Evolutionary conservation across 2,113 vertebrate species (phyloP), one percentile per base, ranked within the genome.

Genomic region (Helogale parvula): DNA sequence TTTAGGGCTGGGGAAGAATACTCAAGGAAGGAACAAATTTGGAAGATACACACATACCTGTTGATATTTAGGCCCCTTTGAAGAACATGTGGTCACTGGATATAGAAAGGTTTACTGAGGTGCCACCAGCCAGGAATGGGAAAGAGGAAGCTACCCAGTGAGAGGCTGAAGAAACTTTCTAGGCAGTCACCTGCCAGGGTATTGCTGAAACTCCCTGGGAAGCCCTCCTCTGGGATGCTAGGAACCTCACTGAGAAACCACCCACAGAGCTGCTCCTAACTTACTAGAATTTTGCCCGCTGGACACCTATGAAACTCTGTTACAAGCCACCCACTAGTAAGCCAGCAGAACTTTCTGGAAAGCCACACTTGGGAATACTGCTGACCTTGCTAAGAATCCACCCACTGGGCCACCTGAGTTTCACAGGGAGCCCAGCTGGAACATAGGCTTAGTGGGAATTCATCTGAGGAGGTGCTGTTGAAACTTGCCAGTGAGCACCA

Each of bases 131-230:
- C 7, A 4, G 23, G 35, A 90, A 13, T 66, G 17, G 6, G n/a
- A 68, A 47, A 57, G 66, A 66, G 15, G 52, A 79, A 79, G 21
- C 74, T 81, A 45, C 11, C 35, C 8, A 31, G 16, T 29, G 14
- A 35, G 29, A 2, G 52, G 76, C 16, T 74, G 23, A 57, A 66
- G 29, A 92, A 65, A 16, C n/a, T n/a, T n/a, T 3, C 57, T 72
- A 66, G 31, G 41, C 50, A 81, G 21, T 45, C 14, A 5, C 1
- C 0, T 8, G 2, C 11, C 17, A 19, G 8, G 13, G 1, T 1
- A 31, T 35, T 80, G 11, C 54, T 54, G 27, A 65, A 71, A 72
- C 38, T 60, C 14, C 6, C 31, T 68, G 17, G 57, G 13, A 76
- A 45, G 41, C 25, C 41, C 41, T 76, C 72, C 14, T 25, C 72